Base-by-base conservation (phyloP, 2,113 vertebrate species). In the Tyto alba region DNA sequence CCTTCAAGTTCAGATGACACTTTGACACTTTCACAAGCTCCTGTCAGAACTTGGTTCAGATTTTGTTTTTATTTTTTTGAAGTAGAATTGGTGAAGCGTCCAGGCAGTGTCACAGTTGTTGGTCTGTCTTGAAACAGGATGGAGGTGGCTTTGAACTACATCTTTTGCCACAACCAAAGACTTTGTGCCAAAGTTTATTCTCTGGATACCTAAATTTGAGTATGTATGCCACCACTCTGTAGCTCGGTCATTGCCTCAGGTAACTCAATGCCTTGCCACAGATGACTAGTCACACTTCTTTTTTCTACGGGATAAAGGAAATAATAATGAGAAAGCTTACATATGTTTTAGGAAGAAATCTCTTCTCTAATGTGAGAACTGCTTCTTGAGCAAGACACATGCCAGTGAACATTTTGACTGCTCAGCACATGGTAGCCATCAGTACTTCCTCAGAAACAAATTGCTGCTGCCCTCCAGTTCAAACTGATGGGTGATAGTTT, bases 181-280 rank as follows among this genome's bases (percentile, higher is more conserved):
- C 52, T 36, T 50, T 12, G 32, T 81, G 56, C 41, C 25, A 2
- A 18, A 52, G 25, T 71, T 57, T 32, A 1, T 73, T 67, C 13
- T 45, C n/a, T 47, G 34, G 43, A 7, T 75, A 10, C 57, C 32
- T 64, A 6, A 30, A 16, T 38, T 41, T 26, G 53, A 68, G 62
- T 32, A 1, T 0, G 6, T 40, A 2, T 0, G 1, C 43, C 36
- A 20, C 25, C 23, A 0, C 62, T 30, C 30, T 25, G 23, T 27
- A 30, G 47, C 53, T 86, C 32, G 15, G 45, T 27, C 32, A 3
- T 40, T 8, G 3, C 48, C 62, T 85, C 3, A 0, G 47, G 56
- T 55, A 34, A 15, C 53, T 18, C 29, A 21, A 19, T 26, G 27
- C 53, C 69, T 83, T 83, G 48, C 68, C 48, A 19, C 32, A 26